Base-by-base conservation (phyloP, 2,113 vertebrate genomes). In the Mustela nigripes region DNA sequence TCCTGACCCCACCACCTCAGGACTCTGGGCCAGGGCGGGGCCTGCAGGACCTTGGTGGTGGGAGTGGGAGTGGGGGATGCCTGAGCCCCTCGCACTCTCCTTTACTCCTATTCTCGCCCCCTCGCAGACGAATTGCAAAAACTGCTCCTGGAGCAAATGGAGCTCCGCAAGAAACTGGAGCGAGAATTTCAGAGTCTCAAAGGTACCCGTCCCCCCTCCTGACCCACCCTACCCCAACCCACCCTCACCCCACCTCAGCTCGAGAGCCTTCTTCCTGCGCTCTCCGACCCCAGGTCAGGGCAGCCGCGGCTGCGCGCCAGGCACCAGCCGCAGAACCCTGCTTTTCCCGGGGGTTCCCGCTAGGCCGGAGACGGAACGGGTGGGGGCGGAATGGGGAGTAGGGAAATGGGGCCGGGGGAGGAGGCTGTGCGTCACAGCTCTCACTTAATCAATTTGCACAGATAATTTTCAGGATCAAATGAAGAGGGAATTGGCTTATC, bases 381-480 rank as follows among this genome's bases (percentile, higher is more conserved):
- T 7, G 65, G 26, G 67, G 12, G 16, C 24, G 8, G 60, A 67
- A 18, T 28, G 60, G 84, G 67, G 63, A 69, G 73, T n/a, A 11
- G 78, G 81, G 42, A 69, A 94, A 65, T 0, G 63, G 67, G 80
- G 53, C 86, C 14, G 45, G 62, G 93, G 96, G 84, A 89, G 78
- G 73, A 69, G 95, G 95, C 95, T 95, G 88, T 60, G 90, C 50
- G 1, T 96, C 98, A 97, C 97, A 94, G 97, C 94, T 93, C 96
- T 94, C 97, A 97, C 97, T 98, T 98, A 98, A 98, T 98, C 98
- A 98, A 98, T 98, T 98, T 98, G 98, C 98, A 97, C 99, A 99
- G 99, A 99, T 99, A 99, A 99, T 99, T 99, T 99, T 98, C 99
- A 99, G 99, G 99, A 99, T 98, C 99, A 99, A 99, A 99, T 99